Percentiles rank a stretch among this genome's conserved stretches.
Conservation (phyloP, 23 tunicate genomes). For the Styela plicata region DNA sequence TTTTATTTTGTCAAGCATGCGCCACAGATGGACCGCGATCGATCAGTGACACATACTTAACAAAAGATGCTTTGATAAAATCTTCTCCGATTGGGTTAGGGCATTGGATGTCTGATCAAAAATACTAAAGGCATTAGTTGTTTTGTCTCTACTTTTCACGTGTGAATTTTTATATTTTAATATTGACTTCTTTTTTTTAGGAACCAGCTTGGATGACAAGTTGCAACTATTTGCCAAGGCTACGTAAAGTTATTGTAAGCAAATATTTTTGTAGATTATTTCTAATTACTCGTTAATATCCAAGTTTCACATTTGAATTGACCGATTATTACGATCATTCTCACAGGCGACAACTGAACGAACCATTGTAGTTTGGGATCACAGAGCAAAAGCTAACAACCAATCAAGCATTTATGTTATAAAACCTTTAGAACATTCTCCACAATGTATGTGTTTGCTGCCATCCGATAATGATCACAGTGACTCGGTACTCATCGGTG, state of each 20-base stretch:
- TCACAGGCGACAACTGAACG: constrained; percentile 86
- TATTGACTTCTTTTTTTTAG: too few relatives aligned
- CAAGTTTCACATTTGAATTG: not conserved
- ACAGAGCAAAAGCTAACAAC: constrained; percentile 78
- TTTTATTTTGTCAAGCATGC: too few relatives aligned
- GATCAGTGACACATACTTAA: too few relatives aligned
- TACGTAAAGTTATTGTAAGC: constrained; percentile 88
- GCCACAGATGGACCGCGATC: too few relatives aligned
- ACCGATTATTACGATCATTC: not conserved
- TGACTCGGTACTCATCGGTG: constrained; percentile 76
- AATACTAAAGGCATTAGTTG: too few relatives aligned
- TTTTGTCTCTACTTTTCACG: too few relatives aligned
- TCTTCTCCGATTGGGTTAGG: too few relatives aligned
- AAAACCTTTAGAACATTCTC: constrained; percentile 85
- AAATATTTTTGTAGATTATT: not conserved
- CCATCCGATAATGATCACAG: constrained; percentile 67
- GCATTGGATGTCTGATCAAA: too few relatives aligned
- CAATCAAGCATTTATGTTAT: constrained; percentile 80
- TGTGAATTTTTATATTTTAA: too few relatives aligned
- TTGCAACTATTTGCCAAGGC: constrained; percentile 68
- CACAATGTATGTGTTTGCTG: constrained; percentile 87
- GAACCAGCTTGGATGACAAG: constrained; percentile 95
- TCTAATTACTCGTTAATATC: not conserved
- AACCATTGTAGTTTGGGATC: constrained; percentile 89
- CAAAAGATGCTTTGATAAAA: too few relatives aligned